Conservation (phyloP, 2,888 invertebrate genomes). For the Cephus nigrinus region DNA sequence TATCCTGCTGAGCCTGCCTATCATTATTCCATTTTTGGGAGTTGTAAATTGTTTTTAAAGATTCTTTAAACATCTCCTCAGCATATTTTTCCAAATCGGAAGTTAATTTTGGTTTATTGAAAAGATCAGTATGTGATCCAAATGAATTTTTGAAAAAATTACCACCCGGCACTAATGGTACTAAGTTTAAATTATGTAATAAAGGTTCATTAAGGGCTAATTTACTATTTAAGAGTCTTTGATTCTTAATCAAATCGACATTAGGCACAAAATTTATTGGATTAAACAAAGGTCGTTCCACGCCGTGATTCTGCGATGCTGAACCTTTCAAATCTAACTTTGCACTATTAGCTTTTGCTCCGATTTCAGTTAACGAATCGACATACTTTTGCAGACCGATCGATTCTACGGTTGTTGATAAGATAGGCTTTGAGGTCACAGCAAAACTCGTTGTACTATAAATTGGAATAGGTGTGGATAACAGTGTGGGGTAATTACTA, state of each 20-base stretch:
- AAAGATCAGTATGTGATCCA: constrained; percentile 44
- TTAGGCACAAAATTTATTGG: constrained; percentile 62
- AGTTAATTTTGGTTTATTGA: constrained; percentile 52
- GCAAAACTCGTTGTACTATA: constrained; percentile 51
- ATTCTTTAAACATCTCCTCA: constrained; percentile 63
- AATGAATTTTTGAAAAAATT: constrained; percentile 55
- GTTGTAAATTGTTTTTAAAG: constrained; percentile 60
- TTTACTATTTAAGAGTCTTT: constrained; percentile 53
- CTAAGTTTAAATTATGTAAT: constrained; percentile 54
- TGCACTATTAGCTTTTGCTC: constrained; percentile 32
- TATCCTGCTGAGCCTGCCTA: constrained; percentile 36
- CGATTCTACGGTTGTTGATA: constrained; percentile 34
- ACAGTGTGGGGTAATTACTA: constrained; percentile 51
- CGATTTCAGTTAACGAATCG: constrained; percentile 50
- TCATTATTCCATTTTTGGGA: constrained; percentile 64
- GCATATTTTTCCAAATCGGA: constrained; percentile 59
- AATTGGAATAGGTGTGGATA: constrained; percentile 60
- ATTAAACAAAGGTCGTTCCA: constrained; percentile 49
- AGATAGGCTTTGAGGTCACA: constrained; percentile 39
- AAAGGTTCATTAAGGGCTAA: constrained; percentile 35
- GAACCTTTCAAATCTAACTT: constrained; percentile 30
- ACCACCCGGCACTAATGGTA: constrained; percentile 56
- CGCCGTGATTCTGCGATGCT: constrained; percentile 26
- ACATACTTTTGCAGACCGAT: constrained; percentile 46
- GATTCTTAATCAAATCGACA: constrained; percentile 54